phyloP scores from a whole-genome alignment of 2,113 vertebrate species.

The Anguilla japonica region DNA sequence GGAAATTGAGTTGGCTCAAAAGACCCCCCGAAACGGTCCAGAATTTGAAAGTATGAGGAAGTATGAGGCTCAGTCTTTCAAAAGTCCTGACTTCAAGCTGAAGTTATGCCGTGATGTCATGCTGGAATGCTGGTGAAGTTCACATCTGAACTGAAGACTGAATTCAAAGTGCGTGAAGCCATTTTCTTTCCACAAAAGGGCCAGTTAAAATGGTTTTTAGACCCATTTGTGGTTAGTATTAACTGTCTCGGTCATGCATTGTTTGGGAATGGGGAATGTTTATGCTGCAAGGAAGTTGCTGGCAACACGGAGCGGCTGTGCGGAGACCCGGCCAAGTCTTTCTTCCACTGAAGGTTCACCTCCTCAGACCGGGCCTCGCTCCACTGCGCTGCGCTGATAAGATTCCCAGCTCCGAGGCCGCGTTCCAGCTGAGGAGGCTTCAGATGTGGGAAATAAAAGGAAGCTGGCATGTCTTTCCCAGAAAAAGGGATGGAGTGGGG shows the following conservation, averaged over 20 bases:
- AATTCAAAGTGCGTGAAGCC: neutral
- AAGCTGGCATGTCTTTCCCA: neutral
- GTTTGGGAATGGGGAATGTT: constrained; percentile 62
- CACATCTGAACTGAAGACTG: neutral
- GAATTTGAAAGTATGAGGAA: neutral
- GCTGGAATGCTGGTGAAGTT: neutral
- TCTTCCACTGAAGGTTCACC: constrained; percentile 25
- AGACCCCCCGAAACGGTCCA: neutral
- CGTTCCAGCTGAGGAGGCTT: constrained; percentile 7
- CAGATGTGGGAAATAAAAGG: constrained; percentile 14
- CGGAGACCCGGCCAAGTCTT: constrained; percentile 44
- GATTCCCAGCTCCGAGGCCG: constrained; percentile 24
- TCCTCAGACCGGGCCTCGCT: constrained; percentile 13
- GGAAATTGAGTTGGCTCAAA: neutral
- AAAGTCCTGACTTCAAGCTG: neutral
- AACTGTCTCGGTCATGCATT: constrained; percentile 62
- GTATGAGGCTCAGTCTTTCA: neutral
- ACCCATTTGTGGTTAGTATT: constrained; percentile 28
- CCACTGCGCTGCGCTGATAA: constrained; percentile 50
- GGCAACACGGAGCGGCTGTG: constrained; percentile 37
- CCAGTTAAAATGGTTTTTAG: constrained; percentile 43
- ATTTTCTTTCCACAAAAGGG: constrained; percentile 8
- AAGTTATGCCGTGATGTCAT: neutral
- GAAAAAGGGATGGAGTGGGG: neutral
- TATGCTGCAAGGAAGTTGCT: constrained; percentile 47